Evolutionary conservation across 2,113 vertebrate species (phyloP), one percentile per base, ranked within the genome.

Genomic region (Callaeas wilsoni): DNA sequence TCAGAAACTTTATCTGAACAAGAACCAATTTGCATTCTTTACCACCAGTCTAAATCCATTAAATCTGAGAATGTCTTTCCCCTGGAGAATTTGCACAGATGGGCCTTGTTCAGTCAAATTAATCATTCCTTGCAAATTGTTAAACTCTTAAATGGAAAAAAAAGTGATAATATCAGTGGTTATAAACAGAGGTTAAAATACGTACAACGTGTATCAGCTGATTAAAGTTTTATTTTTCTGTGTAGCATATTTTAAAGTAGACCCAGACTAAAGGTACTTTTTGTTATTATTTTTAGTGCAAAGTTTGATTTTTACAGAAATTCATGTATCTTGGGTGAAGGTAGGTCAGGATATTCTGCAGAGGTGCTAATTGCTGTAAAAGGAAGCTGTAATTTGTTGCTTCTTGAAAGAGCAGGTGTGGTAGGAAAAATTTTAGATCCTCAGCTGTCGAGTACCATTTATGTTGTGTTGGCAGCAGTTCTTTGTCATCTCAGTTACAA

Each of bases 161-260:
- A 39, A 4, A 33, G 9, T 53, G 8, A 42, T 75, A 29, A 21
- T 39, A 74, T 42, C 10, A 55, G 3, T 60, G 17, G 14, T 27
- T 74, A 14, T 67, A 62, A 93, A 55, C 12, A 62, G 35, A 83
- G 21, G 19, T 76, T 44, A 35, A 77, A 93, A 63, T n/a, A 32
- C 6, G 22, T 53, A 33, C 26, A 50, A 9, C 0, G 0, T 67
- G 16, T 65, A 35, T 69, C 0, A 2, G 47, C 46, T 69, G 65
- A 81, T 47, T 50, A 37, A 65, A 77, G 23, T 26, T 4, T 6
- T 44, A 10, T 44, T 67, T 82, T 76, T 13, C 30, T 42, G 8
- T 67, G 5, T 23, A 67, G 6, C 7, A 9, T 47, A 87, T 68
- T 70, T 69, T 49, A 82, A 35, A 81, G 39, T 41, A 85, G 52